Evolutionary conservation across 2,113 vertebrate genomes (phyloP).

Genomic region (Potamarius usumacintae): DNA sequence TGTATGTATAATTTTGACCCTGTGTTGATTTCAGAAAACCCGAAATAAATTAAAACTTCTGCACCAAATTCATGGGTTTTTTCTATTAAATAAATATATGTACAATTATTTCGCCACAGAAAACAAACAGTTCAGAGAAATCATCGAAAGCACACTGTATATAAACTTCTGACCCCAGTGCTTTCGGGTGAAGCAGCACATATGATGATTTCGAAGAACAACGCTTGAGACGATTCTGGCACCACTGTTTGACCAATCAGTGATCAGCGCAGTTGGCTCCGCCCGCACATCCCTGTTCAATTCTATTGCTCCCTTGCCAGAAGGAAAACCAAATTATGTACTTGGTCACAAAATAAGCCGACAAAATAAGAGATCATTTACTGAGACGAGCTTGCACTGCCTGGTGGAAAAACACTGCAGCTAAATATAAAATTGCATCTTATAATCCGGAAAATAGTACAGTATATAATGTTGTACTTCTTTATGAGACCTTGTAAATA

Average conservation of each 20-base stretch:
- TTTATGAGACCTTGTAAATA: conserved; percentile 26
- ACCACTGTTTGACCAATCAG: background rate
- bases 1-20: too few species aligned
- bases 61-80: too few species aligned
- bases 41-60: too few species aligned
- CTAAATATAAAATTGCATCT: background rate
- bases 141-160: too few species aligned
- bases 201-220: background rate
- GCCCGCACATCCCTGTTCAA: background rate
- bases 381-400: background rate
- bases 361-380: background rate
- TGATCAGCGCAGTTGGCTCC: background rate
- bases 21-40: too few species aligned
- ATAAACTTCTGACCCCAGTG: background rate
- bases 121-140: too few species aligned
- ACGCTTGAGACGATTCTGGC: background rate
- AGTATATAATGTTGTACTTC: conserved; percentile 1
- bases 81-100: too few species aligned
- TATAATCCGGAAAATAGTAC: background rate
- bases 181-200: background rate
- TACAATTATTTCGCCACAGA: too few species aligned
- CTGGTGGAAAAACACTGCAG: background rate
- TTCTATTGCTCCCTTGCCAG: background rate
- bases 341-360: background rate
- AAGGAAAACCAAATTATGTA: too few species aligned